Evolutionary conservation across 1,140 invertebrate species (phyloP), one percentile per base, ranked within the genome.

Genomic region (Ridgeia piscesae): DNA sequence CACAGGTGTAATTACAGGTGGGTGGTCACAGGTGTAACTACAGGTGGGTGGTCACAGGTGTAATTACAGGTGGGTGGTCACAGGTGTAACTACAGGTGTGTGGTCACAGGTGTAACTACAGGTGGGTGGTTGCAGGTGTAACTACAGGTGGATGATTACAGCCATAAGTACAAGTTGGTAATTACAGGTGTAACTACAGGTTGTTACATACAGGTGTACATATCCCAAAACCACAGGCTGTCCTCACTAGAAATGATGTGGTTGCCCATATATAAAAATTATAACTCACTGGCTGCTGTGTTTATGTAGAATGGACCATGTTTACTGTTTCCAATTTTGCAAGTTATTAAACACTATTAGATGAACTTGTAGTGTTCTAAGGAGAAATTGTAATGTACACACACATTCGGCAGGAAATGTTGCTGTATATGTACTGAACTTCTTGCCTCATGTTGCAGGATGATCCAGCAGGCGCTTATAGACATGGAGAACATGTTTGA

Each of bases 401-500:
- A 42, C 42, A 42, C 11, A 42, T 42, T 42, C n/a, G n/a, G n/a
- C 77, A 91, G 93, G n/a, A 1, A 14, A 27, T 89, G 42, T 89
- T 17, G 34, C n/a, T 91, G 6, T 93, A 17, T 91, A 31, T 35
- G 11, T 17, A 77, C 27, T 77, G 14, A 77, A 77, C 58, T 8
- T 77, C 2, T 31, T 21, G 17, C 27, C 2, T 31, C 27, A 31
- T 93, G 48, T 77, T 95, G 94, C 94, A 98, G 98, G 95, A 98
- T 98, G 91, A 99, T 99, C 93, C 99, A 99, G 95, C 98, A 98
- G 95, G 98, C 99, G 95, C 99, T 99, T 95, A 97, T 99, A 35
- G 99, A 99, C 94, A 99, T 99, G 99, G 99, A 99, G 96, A 99
- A 99, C 95, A 99, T 99, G 99, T 99, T 99, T 96, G 98, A 99